Evolutionary conservation across 2,113 vertebrate genomes (phyloP), one percentile per base, ranked within the genome.

Genomic region (Narcine bancroftii): DNA sequence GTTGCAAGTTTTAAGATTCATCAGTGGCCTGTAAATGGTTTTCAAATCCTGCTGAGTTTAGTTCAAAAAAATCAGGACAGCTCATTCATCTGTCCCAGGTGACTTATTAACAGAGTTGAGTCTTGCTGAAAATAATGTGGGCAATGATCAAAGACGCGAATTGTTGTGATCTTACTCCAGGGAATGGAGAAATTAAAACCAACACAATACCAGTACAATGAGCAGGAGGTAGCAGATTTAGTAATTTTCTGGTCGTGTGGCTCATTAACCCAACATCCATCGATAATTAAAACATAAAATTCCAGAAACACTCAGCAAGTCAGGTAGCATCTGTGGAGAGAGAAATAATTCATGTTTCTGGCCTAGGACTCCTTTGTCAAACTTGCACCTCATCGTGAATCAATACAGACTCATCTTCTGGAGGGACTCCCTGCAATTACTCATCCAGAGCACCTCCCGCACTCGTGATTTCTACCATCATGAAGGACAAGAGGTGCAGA

Each of bases 1-100:
- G 39, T 17, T 45, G 9, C 24, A 66, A 39, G 65, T 36, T 63
- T 85, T 60, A 87, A 15, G 15, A 17, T 42, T 47, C 39, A 47
- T 69, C 65, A 47, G 2, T 66, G 7, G 39, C n/a, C n/a, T 63
- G 56, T 42, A 89, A 39, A 42, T 89, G 9, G 63, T 66, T 39
- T 91, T 91, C 65, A 71, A 91, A 45, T 11, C 39, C 26, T 47
- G 63, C 87, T 69, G 87, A 91, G 89, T 11, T 33, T 29, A 91
- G 36, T 36, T 15, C 63, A 26, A 91, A 19, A 69, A 91, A 91
- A 15, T 69, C 36, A 91, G 39, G 39, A 91, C 89, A 17, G 63
- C 17, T 69, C 87, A 45, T 13, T 66, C 87, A 71, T 36, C 63
- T 47, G 9, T 91, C 39, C 39, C 39, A 91, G 89, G 63, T 66